Percentiles rank a stretch among this genome's conserved stretches.
These are phyloP conservation scores for Lumbricus terrestris DNA, from an alignment of 2,888 invertebrate species.

Conservation along the genomic window DNA sequence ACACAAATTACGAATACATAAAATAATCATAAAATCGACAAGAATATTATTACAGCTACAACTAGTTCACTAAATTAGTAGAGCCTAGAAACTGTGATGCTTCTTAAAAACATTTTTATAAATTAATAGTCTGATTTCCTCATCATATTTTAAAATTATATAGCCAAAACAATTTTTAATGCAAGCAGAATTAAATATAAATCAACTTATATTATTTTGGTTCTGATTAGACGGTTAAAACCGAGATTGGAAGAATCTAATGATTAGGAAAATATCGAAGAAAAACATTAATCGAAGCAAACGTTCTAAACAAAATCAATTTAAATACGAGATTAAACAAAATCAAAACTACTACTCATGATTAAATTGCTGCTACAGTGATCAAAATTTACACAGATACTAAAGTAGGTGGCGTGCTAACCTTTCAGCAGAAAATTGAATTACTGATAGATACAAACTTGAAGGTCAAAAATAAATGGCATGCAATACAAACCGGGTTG, in stretches of 20 bases:
- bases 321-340: not conserved
- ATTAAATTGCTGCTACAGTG: not conserved
- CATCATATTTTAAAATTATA: not conserved
- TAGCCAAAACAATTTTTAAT: not conserved
- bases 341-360: not conserved
- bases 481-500: conserved; percentile 21
- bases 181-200: not conserved
- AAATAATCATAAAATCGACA: not conserved
- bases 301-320: not conserved
- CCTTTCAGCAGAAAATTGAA: not conserved
- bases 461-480: not conserved
- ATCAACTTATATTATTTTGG: not conserved
- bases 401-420: not conserved
- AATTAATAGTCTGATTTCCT: not conserved
- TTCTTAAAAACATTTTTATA: not conserved
- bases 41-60: not conserved
- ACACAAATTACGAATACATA: not conserved
- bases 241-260: not conserved
- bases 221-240: not conserved
- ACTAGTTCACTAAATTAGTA: not conserved
- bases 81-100: not conserved
- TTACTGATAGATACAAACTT: not conserved
- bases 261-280: not conserved
- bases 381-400: not conserved
- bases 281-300: not conserved